A percentile compares a stretch with the other conserved stretches of the same genome.
Evolutionary conservation across 1,140 invertebrate species (phyloP).

Genomic region (Microvelia longipes): DNA sequence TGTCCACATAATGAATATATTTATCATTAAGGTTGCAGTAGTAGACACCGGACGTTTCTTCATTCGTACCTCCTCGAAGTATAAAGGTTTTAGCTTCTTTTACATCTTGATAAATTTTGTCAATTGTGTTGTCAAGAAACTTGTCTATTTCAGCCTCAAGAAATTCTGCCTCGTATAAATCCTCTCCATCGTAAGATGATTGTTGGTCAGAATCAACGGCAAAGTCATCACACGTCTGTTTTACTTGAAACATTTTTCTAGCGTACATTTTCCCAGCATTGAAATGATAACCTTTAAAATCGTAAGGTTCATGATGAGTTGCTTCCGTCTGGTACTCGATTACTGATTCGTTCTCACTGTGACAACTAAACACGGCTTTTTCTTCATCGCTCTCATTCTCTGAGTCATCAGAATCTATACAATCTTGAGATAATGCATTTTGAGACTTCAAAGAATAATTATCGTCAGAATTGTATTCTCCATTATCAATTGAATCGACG

Average conservation of each 20-base stretch:
- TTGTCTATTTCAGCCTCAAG: background rate
- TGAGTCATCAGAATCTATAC: background rate
- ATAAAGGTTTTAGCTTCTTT: background rate
- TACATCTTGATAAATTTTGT: background rate
- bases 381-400: background rate
- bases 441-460: background rate
- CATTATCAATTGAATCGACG: background rate
- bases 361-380: background rate
- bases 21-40: background rate
- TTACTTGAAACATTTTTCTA: background rate
- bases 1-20: background rate
- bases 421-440: background rate
- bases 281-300: background rate
- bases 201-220: background rate
- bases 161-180: background rate
- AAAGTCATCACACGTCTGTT: background rate
- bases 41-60: background rate
- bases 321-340: background rate
- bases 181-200: background rate
- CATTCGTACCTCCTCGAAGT: background rate
- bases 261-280: background rate
- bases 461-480: background rate
- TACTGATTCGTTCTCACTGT: background rate
- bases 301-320: background rate
- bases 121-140: background rate